Base-by-base conservation (phyloP, 2,888 invertebrate species). In the Drosophila eohydei region DNA sequence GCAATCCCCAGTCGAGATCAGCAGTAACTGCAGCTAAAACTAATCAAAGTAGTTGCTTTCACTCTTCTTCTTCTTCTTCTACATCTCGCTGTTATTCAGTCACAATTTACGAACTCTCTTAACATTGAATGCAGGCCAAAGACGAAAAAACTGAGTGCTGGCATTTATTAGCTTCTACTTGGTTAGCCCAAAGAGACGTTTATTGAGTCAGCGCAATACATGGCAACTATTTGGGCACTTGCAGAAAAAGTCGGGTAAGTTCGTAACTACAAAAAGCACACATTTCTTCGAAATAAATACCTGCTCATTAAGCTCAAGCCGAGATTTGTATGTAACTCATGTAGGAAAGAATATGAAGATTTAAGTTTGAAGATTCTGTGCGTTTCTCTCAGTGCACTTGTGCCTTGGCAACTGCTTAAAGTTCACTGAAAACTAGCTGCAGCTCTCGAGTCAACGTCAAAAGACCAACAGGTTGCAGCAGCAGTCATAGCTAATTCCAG, bases 121-220 rank as follows among this genome's bases (percentile, higher is more conserved):
- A 86, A 70, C 86, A 80, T 64, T 73, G 64, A 63, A 74, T 71
- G 74, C 63, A 48, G 38, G 40, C 54, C 66, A 61, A 57, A 43
- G 30, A 9, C 40, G 46, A 32, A 32, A 32, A 56, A 56, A 28
- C 40, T 21, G 40, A 55, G 65, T 21, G 14, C 51, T 59, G 68
- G 26, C 78, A 67, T 83, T 73, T 71, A 83, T 83, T 72, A 71
- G 55, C 57, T 62, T 54, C 30, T 40, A n/a, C 40, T 51, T 71
- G 65, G 54, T 12, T 54, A 9, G 28, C 9, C 21, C 50, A 40
- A 38, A 28, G 46, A 48, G 34, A 40, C 21, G 43, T 44, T 55
- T 50, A 61, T 74, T 74, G 55, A 40, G 9, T 21, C 26, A 36
- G 48, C 54, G 48, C 41, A 16, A 41, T 16, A 4, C 41, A n/a